phyloP scores from a whole-genome alignment of 1,140 invertebrate genomes.

The Doryteuthis pealeii region DNA sequence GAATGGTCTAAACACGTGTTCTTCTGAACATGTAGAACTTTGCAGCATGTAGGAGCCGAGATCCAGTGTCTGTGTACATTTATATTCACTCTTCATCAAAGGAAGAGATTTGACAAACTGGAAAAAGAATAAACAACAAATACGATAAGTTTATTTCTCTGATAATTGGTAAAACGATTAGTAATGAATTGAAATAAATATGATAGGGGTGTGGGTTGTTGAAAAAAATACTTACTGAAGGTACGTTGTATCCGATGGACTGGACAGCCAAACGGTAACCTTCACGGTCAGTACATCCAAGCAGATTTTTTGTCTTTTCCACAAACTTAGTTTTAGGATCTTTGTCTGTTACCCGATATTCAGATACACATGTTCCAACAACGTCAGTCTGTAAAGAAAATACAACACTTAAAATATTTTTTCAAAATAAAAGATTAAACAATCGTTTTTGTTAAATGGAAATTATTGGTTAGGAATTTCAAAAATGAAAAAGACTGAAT shows the following conservation, averaged over 20 bases:
- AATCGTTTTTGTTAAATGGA: no score
- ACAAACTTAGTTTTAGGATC: slow-evolving; percentile 75
- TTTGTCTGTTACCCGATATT: slow-evolving; percentile 70
- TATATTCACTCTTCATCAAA: slow-evolving; percentile 73
- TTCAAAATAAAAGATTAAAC: no score
- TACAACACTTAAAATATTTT: no score
- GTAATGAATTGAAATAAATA: background rate
- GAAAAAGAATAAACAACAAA: background rate
- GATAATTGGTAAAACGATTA: no score
- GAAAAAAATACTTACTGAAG: slow-evolving; percentile 48
- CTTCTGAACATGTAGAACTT: slow-evolving; percentile 73
- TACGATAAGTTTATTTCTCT: no score
- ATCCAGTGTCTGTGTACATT: slow-evolving; percentile 77
- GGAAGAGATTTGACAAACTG: slow-evolving; percentile 67
- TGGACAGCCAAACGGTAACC: slow-evolving; percentile 59
- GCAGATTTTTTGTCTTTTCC: slow-evolving; percentile 73
- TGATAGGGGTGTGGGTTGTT: background rate
- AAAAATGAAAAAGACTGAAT: no score
- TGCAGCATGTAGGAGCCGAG: slow-evolving; percentile 78
- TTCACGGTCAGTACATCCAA: slow-evolving; percentile 74
- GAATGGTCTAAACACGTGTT: slow-evolving; percentile 78
- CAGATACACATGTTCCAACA: slow-evolving; percentile 72
- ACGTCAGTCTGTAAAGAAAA: slow-evolving; percentile 72
- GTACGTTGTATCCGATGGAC: slow-evolving; percentile 32
- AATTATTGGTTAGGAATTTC: no score